A percentile compares a stretch with the other conserved stretches of the same genome.
These are phyloP conservation scores for Antheraea yamamai DNA, from an alignment of 2,888 invertebrate species.

Conservation along the genomic window DNA sequence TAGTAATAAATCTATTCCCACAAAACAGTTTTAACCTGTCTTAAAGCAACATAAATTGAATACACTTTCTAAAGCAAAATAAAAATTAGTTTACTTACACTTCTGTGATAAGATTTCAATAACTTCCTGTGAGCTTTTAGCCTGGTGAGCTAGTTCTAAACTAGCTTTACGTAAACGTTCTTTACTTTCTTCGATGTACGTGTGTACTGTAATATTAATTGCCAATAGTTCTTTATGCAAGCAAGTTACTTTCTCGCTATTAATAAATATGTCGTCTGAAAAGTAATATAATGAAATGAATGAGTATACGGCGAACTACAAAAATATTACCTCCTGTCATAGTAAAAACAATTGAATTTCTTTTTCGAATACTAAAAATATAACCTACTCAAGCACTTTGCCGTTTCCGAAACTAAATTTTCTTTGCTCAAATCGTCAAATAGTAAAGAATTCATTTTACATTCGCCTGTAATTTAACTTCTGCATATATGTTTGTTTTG, in stretches of 20 bases:
- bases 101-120: constrained; percentile 63
- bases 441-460: constrained; percentile 76
- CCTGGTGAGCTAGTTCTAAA: constrained; percentile 60
- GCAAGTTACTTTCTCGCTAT: constrained; percentile 58
- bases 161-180: constrained; percentile 58
- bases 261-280: constrained; percentile 71
- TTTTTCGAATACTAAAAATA: constrained; percentile 59
- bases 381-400: constrained; percentile 75
- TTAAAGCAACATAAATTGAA: neutral
- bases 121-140: constrained; percentile 64
- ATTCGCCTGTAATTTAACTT: constrained; percentile 43
- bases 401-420: constrained; percentile 63
- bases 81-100: constrained; percentile 48
- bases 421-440: constrained; percentile 68
- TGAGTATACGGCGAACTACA: constrained; percentile 33
- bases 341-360: constrained; percentile 54
- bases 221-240: constrained; percentile 70
- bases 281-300: constrained; percentile 35
- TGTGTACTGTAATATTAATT: constrained; percentile 71
- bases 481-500: constrained; percentile 25
- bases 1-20: no score
- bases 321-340: constrained; percentile 30
- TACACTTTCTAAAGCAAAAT: neutral
- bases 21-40: neutral
- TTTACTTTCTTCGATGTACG: constrained; percentile 71